Conservation (phyloP, 2,888 invertebrate genomes). For the Saturnia pavonia region DNA sequence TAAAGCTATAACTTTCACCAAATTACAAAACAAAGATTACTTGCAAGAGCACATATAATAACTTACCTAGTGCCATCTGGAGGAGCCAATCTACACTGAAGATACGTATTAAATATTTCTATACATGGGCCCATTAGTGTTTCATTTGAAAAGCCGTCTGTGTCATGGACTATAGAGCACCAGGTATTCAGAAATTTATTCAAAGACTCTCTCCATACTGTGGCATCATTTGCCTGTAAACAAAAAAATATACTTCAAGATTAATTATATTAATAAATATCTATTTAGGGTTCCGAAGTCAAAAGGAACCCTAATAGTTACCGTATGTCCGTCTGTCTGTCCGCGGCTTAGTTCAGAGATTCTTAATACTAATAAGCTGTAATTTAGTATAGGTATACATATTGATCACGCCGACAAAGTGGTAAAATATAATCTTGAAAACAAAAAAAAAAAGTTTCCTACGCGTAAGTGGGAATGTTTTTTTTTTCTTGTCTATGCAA, state of each 20-base stretch:
- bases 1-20: neutral
- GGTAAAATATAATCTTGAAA: too few species aligned
- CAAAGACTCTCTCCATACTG: constrained; percentile 73
- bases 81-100: constrained; percentile 90
- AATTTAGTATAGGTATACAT: too few species aligned
- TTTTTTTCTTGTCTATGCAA: too few species aligned
- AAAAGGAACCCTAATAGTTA: too few species aligned
- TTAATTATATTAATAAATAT: constrained; percentile 1
- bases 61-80: constrained; percentile 87
- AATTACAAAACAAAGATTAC: neutral
- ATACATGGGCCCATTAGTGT: constrained; percentile 68
- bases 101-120: constrained; percentile 89
- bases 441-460: too few species aligned
- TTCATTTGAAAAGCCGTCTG: constrained; percentile 64
- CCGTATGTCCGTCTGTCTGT: too few species aligned
- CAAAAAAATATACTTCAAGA: constrained; percentile 19
- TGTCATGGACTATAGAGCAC: constrained; percentile 70
- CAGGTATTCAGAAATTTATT: constrained; percentile 76
- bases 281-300: too few species aligned
- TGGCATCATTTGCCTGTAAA: constrained; percentile 66
- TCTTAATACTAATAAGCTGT: too few species aligned
- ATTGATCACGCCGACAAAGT: too few species aligned
- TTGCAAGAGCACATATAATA: neutral
- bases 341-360: too few species aligned
- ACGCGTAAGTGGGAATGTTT: too few species aligned